phyloP scores from a whole-genome alignment of 2,888 invertebrate species.

The Diloba caeruleocephala region DNA sequence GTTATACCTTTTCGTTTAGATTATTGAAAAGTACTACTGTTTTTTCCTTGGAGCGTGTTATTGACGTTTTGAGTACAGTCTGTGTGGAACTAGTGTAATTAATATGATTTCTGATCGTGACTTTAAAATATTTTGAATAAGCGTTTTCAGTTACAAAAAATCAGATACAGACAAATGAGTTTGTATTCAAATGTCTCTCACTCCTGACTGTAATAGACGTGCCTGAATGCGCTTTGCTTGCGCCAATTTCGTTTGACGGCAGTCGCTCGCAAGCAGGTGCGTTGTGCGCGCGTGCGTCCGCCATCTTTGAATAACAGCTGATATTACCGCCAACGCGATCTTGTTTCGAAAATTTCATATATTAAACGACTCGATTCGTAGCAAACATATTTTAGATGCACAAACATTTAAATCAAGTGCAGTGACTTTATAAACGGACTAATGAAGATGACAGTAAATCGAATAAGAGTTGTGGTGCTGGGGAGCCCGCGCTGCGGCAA shows the following conservation, averaged over 20 bases:
- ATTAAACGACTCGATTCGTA: constrained; percentile 49
- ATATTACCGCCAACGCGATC: constrained; percentile 77
- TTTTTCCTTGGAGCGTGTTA: constrained; percentile 16
- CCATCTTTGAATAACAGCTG: constrained; percentile 77
- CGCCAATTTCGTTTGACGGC: constrained; percentile 84
- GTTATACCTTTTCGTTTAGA: constrained; percentile 33
- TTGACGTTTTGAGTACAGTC: constrained; percentile 31
- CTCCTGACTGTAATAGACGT: constrained; percentile 72
- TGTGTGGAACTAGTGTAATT: background rate
- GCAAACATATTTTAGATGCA: constrained; percentile 62
- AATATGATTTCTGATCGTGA: constrained; percentile 1
- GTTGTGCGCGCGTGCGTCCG: constrained; percentile 82
- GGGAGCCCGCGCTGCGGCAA: constrained; percentile 93
- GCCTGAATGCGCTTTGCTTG: constrained; percentile 78
- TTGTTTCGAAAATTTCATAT: constrained; percentile 58
- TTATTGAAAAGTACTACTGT: constrained; percentile 36
- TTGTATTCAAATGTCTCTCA: constrained; percentile 65
- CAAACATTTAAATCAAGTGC: constrained; percentile 62
- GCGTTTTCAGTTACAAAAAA: constrained; percentile 49
- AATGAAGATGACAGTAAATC: constrained; percentile 93
- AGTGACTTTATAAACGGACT: constrained; percentile 69
- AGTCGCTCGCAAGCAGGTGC: constrained; percentile 86
- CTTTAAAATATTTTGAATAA: constrained; percentile 26
- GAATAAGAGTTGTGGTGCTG: constrained; percentile 93
- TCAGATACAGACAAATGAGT: constrained; percentile 55